These are phyloP conservation scores for Octodon degus DNA, from an alignment of 2,113 vertebrate species.

Conservation along the genomic window DNA sequence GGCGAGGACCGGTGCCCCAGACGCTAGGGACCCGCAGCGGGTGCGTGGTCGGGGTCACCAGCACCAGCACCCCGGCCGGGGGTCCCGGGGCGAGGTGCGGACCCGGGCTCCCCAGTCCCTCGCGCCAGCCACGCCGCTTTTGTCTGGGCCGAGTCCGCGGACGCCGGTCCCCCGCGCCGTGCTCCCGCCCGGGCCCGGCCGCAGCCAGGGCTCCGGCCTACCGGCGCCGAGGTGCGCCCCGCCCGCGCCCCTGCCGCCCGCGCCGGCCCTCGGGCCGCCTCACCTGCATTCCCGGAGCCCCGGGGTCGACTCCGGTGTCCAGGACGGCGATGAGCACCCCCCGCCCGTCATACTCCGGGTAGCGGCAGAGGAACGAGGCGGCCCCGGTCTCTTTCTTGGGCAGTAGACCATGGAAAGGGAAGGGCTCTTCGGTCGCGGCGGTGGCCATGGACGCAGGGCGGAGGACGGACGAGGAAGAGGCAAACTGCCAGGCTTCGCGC, in stretches of 20 bases:
- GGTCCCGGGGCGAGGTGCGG: too few relatives aligned
- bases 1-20: background rate
- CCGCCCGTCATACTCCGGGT: conserved; percentile 95
- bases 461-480: conserved; percentile 17
- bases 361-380: conserved; percentile 92
- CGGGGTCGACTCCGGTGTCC: conserved; percentile 97
- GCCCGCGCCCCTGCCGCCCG: background rate
- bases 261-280: conserved; percentile 31
- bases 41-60: background rate
- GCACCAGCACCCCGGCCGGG: background rate
- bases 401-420: conserved; percentile 96
- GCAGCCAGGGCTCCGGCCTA: background rate
- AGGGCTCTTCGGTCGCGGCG: conserved; percentile 92
- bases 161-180: background rate
- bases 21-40: background rate
- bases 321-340: conserved; percentile 95
- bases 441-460: conserved; percentile 89
- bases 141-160: conserved; percentile 8
- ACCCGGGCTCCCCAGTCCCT: background rate
- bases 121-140: conserved; percentile 36
- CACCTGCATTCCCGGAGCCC: conserved; percentile 99
- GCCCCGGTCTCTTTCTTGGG: conserved; percentile 98
- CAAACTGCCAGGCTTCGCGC: conserved; percentile 52
- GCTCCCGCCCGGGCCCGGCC: background rate
- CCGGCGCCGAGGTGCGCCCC: background rate